Evolutionary conservation across 1,140 invertebrate genomes (phyloP).

Genomic region (Caenorhabditis inopinata): DNA sequence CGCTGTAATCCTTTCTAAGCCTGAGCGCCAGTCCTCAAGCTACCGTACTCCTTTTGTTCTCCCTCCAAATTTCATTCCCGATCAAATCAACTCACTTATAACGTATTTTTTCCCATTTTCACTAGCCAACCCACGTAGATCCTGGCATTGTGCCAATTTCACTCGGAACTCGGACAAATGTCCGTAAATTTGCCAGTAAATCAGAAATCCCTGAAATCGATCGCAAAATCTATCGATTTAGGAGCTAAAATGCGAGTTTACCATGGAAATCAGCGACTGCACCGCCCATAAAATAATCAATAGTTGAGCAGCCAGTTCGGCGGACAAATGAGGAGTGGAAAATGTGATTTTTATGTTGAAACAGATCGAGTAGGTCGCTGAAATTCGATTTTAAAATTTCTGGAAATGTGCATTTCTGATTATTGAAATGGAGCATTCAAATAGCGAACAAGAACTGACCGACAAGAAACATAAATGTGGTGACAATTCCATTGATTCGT

Average conservation of each 20-base stretch:
- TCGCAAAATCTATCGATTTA: not conserved
- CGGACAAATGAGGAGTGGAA: not conserved
- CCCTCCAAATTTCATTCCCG: too few species aligned
- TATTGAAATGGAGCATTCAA: too few species aligned
- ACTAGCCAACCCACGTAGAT: constrained; percentile 13
- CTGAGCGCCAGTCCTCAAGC: too few species aligned
- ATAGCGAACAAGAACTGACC: too few species aligned
- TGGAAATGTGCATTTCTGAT: too few species aligned
- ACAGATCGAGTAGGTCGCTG: not conserved
- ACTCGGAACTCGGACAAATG: constrained; percentile 1
- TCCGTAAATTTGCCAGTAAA: constrained; percentile 36
- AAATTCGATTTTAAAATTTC: not conserved
- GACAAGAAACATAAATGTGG: not conserved
- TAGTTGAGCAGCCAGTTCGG: not conserved
- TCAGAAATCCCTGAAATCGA: not conserved
- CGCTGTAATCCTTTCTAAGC: too few species aligned
- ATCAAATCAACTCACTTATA: not conserved
- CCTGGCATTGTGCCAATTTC: constrained; percentile 3
- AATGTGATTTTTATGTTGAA: constrained; percentile 16
- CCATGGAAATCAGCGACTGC: constrained; percentile 32
- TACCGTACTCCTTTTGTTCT: too few species aligned
- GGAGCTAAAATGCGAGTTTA: not conserved
- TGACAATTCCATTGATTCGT: not conserved
- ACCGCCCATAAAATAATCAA: constrained; percentile 10
- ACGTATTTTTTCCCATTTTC: constrained; percentile 2